Evolutionary conservation across 2,888 invertebrate genomes (phyloP).

Genomic region (Heliconius ismenius): DNA sequence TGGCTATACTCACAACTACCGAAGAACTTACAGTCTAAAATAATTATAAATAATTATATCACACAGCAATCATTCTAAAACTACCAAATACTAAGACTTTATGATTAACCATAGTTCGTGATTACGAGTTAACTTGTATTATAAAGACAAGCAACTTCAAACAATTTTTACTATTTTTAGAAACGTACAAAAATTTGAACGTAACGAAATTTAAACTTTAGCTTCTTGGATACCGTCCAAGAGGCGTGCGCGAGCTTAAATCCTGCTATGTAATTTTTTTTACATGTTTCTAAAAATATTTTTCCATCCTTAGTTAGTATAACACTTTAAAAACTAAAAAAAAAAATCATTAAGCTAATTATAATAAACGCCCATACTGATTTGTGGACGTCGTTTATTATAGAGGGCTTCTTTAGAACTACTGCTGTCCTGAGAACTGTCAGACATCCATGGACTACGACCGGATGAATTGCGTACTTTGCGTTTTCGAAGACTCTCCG

Average conservation of each 20-base stretch:
- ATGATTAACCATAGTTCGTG: neutral
- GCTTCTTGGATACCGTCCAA: too few relatives aligned
- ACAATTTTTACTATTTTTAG: too few relatives aligned
- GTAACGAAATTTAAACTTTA: too few relatives aligned
- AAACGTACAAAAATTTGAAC: too few relatives aligned
- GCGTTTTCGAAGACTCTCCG: slow-evolving; percentile 85
- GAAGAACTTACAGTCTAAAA: slow-evolving; percentile 7
- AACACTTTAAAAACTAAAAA: too few relatives aligned
- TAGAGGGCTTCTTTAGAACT: slow-evolving; percentile 68
- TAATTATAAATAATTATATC: slow-evolving; percentile 6
- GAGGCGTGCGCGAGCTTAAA: too few relatives aligned
- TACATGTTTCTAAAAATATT: too few relatives aligned
- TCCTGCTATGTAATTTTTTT: too few relatives aligned
- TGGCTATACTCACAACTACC: neutral
- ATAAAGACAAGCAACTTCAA: neutral
- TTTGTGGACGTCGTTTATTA: slow-evolving; percentile 74
- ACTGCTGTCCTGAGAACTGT: slow-evolving; percentile 75
- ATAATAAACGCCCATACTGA: slow-evolving; percentile 77
- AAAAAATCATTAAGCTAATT: slow-evolving; percentile 50
- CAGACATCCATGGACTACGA: slow-evolving; percentile 76
- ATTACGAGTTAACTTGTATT: neutral
- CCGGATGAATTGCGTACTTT: slow-evolving; percentile 78
- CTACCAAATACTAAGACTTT: neutral
- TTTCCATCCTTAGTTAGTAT: too few relatives aligned
- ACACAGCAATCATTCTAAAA: neutral